A percentile compares a stretch with the other conserved stretches of the same genome.
These are phyloP conservation scores for Phalera bucephala DNA, from an alignment of 2,888 invertebrate genomes.

Conservation along the genomic window DNA sequence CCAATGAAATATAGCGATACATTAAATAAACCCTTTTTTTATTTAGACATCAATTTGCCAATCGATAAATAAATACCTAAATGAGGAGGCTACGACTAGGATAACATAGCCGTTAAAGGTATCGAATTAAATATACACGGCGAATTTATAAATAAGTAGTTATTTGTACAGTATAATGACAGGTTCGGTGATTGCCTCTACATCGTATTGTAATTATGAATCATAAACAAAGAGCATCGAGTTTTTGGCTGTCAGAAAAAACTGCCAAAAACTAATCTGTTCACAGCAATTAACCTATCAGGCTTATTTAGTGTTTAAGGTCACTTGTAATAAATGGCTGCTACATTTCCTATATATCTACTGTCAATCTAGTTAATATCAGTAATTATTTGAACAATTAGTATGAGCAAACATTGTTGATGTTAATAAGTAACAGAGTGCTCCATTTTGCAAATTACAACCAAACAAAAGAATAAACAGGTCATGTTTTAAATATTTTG, in stretches of 20 bases:
- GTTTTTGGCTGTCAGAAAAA: conserved; percentile 57
- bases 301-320: conserved; percentile 73
- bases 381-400: conserved; percentile 28
- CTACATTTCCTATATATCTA: conserved; percentile 50
- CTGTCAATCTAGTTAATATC: conserved; percentile 44
- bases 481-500: conserved; percentile 60
- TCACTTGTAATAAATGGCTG: conserved; percentile 60
- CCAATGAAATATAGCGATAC: conserved; percentile 56
- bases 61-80: conserved; percentile 66
- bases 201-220: conserved; percentile 75
- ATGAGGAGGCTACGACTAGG: conserved; percentile 35
- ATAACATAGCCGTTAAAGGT: conserved; percentile 47
- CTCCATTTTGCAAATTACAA: conserved; percentile 51
- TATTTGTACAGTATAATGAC: conserved; percentile 79
- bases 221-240: conserved; percentile 71
- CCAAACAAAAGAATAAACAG: conserved; percentile 55
- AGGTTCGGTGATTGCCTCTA: conserved; percentile 73
- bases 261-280: conserved; percentile 76
- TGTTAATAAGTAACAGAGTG: conserved; percentile 33
- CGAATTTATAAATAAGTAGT: conserved; percentile 69
- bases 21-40: conserved; percentile 52
- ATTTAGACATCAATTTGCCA: conserved; percentile 47
- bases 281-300: conserved; percentile 79
- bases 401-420: conserved; percentile 9
- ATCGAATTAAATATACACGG: conserved; percentile 60